Conservation (phyloP, 2,888 invertebrate genomes). For the Antitype chi region DNA sequence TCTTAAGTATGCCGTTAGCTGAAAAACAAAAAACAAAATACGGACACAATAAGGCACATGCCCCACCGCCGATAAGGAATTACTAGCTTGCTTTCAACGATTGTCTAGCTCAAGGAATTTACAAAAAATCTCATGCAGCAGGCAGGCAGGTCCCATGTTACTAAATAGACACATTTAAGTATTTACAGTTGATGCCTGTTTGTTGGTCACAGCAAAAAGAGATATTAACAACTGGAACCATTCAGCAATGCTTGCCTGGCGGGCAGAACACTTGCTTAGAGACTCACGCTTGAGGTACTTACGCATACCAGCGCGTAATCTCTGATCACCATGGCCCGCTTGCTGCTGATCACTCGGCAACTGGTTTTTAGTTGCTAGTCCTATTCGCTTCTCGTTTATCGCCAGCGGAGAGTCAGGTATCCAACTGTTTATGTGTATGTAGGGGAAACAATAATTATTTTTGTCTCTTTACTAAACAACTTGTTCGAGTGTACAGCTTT, state of each 20-base stretch:
- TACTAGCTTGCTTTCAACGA: background rate
- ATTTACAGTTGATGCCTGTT: no score
- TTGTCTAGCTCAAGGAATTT: background rate
- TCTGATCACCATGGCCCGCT: background rate
- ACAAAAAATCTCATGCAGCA: background rate
- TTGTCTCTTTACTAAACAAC: background rate
- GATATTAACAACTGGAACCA: background rate
- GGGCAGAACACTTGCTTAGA: background rate
- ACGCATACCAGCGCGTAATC: background rate
- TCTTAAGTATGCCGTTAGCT: no score
- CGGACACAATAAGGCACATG: background rate
- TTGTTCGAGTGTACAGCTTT: slow-evolving; percentile 52
- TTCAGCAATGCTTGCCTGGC: background rate
- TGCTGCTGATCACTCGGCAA: background rate
- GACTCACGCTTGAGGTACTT: background rate
- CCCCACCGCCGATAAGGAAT: no score
- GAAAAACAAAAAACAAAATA: background rate
- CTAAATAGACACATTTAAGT: background rate
- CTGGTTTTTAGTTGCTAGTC: background rate
- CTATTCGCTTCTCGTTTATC: background rate
- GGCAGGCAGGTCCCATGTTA: background rate
- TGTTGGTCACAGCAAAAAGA: background rate
- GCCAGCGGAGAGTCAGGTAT: no score
- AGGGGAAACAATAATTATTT: background rate
- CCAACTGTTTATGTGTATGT: background rate